Base-by-base conservation (phyloP, 2,113 vertebrate genomes). In the Sapayoa aenigma region DNA sequence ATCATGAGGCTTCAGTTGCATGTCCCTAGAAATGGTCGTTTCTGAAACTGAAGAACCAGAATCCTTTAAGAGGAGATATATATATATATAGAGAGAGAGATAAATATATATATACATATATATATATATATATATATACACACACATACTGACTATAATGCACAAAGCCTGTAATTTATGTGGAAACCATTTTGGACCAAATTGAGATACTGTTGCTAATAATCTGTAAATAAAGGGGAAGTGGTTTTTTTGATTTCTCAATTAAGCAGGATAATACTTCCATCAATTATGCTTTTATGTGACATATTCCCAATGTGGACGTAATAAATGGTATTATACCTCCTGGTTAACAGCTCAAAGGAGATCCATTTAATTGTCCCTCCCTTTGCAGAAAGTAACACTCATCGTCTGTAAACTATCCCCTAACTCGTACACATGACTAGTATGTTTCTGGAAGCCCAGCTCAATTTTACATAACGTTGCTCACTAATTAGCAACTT, bases 231-330 rank as follows among this genome's bases (percentile, higher is more conserved):
- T 96, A 94, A 95, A 91, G 46, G 86, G 89, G 96, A 96, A 97
- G 94, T 89, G 92, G 84, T 80, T 93, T 90, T 96, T 97, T 96
- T 62, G 88, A 97, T 96, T 95, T 97, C 92, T 77, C 90, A 95
- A 96, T 97, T 96, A 96, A 96, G 62, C 44, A 89, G 87, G 86
- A 87, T 96, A 95, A 96, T 92, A 87, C 92, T 87, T 96, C 79
- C 90, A 97, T 97, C 93, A 95, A 92, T 96, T 96, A 95, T 89
- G 87, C 96, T 93, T 96, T 96, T 96, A 95, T 96, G 92, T 96
- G 95, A 94, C 94, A 91, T 89, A 79, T 93, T 93, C 83, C 80
- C 95, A 94, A 93, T 96, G 89, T 39, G 77, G 69, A 84, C 81
- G 82, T 76, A 94, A 96, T 75, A 89, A 94, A 93, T 91, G 76